A percentile compares a stretch with the other conserved stretches of the same genome.
These are phyloP conservation scores for Tursiops truncatus DNA, from an alignment of 2,113 vertebrate species.

Conservation along the genomic window DNA sequence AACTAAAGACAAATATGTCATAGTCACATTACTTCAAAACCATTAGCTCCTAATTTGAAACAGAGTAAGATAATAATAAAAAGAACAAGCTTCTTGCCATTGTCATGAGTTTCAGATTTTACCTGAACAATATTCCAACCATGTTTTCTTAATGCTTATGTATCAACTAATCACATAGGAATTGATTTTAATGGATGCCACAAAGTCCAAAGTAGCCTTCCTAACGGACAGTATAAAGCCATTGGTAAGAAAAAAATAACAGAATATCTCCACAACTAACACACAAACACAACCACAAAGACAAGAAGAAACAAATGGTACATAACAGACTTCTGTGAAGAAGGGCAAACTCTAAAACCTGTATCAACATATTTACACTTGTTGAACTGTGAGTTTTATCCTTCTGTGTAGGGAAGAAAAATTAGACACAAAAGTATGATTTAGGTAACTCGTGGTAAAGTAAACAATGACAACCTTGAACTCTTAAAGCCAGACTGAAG, in stretches of 20 bases:
- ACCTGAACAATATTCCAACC: background rate
- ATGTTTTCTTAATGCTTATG: conserved; percentile 19
- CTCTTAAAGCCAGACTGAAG: conserved; percentile 38
- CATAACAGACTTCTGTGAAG: background rate
- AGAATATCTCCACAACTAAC: background rate
- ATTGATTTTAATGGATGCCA: background rate
- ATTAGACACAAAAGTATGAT: background rate
- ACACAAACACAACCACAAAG: conserved; percentile 51
- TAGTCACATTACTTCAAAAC: conserved; percentile 14
- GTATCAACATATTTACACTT: background rate
- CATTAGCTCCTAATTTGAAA: background rate
- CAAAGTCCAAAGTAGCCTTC: background rate
- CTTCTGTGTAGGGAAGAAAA: background rate
- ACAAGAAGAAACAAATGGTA: conserved; percentile 39
- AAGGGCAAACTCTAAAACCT: conserved; percentile 6
- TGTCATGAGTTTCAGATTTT: conserved; percentile 12
- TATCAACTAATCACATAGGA: conserved; percentile 28
- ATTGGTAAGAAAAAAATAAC: background rate
- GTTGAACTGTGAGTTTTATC: background rate
- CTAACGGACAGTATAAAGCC: background rate
- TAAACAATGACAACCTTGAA: background rate
- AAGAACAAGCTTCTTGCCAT: background rate
- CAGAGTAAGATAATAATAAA: background rate
- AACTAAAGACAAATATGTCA: background rate
- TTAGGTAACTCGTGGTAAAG: conserved; percentile 33